These are phyloP conservation scores for Oryzias celebensis DNA, from an alignment of 2,113 vertebrate genomes.

Conservation along the genomic window DNA sequence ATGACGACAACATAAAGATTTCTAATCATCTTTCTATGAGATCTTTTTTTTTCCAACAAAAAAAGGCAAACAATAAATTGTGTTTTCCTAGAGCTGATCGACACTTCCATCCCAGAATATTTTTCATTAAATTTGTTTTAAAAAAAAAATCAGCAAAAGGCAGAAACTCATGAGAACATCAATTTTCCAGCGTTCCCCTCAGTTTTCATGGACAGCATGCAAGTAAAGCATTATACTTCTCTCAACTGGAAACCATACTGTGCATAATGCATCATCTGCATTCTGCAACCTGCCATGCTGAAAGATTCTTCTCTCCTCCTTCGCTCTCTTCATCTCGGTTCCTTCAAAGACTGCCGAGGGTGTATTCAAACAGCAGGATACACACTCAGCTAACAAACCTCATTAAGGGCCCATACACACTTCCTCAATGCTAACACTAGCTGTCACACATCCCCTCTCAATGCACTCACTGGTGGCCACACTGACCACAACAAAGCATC, in stretches of 20 bases:
- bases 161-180: conserved; percentile 20
- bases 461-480: conserved; percentile 68
- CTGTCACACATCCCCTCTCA: conserved; percentile 71
- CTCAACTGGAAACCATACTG: conserved; percentile 54
- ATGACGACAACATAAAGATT: conserved; percentile 11
- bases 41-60: too few relatives aligned
- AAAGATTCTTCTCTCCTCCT: conserved; percentile 57
- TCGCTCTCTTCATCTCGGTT: conserved; percentile 59
- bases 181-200: conserved; percentile 37
- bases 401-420: conserved; percentile 73
- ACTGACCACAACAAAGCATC: conserved; percentile 71
- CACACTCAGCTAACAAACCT: conserved; percentile 73
- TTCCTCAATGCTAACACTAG: conserved; percentile 69
- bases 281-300: conserved; percentile 55
- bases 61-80: conserved; percentile 5
- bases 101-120: conserved; percentile 1
- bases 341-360: conserved; percentile 68
- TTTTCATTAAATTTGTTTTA: conserved; percentile 4
- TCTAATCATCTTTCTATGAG: too few relatives aligned
- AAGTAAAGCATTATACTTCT: conserved; percentile 41
- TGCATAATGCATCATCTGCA: conserved; percentile 73
- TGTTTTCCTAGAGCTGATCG: conserved; percentile 1
- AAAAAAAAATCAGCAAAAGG: conserved; percentile 5
- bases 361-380: conserved; percentile 74
- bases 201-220: conserved; percentile 36